Evolutionary conservation across 2,888 invertebrate species (phyloP), one percentile per base, ranked within the genome.

Genomic region (Yponomeuta evonymella): DNA sequence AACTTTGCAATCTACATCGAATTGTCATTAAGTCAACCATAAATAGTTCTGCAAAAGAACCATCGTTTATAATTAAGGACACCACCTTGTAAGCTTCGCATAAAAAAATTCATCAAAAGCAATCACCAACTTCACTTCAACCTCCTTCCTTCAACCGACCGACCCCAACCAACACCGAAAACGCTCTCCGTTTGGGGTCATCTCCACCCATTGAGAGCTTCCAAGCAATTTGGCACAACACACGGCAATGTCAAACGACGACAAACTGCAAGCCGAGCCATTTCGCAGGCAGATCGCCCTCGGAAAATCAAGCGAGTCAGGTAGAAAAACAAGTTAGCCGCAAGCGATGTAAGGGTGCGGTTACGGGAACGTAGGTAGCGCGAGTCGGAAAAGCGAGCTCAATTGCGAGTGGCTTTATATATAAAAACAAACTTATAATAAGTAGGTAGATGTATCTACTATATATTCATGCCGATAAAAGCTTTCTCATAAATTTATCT

Each of bases 201-300:
- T 71, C 62, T 58, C 29, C 70, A 65, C 70, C 71, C 48, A 71
- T 66, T 70, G 11, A 30, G 43, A 67, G 66, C 79, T 86, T 87
- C 83, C 83, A 79, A 78, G 79, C 84, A 83, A 87, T 87, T 86
- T 83, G 79, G 77, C 82, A 77, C 80, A 74, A 83, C 81, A 80
- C 82, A 81, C 72, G 75, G 76, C 78, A 76, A 78, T 74, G 76
- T 73, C 74, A 71, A 70, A 68, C 51, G 71, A 78, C 79, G 76
- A 73, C 74, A 71, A 70, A 68, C 51, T 71, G 78, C 79, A 80
- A 81, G 74, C 77, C 78, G 73, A 74, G 75, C 77, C 78, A 77
- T 82, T 82, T 80, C 79, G 79, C 81, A 83, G 33, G 33, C 23
- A 71, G 65, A 66, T 67, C 48, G 67, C 72, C 62, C 62, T 82